Conservation (phyloP, 2,888 invertebrate species). For the Euzetes globulus region DNA sequence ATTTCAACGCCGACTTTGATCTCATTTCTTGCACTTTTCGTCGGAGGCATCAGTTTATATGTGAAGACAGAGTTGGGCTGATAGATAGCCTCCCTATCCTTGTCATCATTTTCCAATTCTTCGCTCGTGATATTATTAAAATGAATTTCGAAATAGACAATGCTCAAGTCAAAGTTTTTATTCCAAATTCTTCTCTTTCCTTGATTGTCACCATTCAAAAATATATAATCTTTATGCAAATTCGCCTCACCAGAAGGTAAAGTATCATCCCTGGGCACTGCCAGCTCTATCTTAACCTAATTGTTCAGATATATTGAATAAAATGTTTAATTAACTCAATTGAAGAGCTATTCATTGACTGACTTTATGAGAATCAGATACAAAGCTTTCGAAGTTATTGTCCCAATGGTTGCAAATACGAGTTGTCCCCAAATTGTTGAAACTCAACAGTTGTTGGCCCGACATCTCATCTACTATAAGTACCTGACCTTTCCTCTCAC, state of each 20-base stretch:
- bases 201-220: neutral
- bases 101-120: neutral
- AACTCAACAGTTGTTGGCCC: neutral
- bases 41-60: neutral
- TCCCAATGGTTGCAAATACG: neutral
- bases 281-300: neutral
- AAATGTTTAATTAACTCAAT: no score
- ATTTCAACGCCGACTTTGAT: neutral
- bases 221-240: no score
- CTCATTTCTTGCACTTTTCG: neutral
- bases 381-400: neutral
- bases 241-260: no score
- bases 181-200: neutral
- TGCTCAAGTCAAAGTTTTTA: neutral
- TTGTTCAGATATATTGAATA: no score
- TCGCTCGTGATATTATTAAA: neutral
- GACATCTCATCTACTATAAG: neutral
- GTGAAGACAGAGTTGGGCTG: constrained; percentile 23
- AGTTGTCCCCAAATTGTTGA: neutral
- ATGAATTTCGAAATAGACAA: neutral
- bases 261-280: no score
- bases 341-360: neutral
- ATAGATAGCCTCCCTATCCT: neutral
- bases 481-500: neutral
- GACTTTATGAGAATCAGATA: neutral